phyloP scores from a whole-genome alignment of 2,113 vertebrate species.

The Grallaria varia region DNA sequence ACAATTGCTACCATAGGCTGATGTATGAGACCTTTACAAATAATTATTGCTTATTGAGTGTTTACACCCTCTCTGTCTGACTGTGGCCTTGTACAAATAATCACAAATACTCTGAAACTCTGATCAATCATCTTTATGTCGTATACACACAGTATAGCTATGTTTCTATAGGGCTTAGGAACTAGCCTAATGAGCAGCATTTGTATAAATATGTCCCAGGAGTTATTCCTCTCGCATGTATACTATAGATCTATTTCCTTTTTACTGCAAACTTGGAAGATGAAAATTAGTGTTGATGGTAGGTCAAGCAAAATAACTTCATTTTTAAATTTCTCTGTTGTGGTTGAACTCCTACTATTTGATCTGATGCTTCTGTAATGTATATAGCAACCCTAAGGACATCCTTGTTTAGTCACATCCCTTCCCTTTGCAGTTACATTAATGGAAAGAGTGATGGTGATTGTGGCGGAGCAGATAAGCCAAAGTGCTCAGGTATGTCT shows the following conservation, averaged over 20 bases:
- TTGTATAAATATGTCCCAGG: background rate
- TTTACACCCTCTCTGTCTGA: background rate
- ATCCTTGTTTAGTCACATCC: background rate
- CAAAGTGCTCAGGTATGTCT: background rate
- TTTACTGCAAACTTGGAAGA: background rate
- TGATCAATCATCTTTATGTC: background rate
- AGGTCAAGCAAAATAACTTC: background rate
- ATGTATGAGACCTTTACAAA: background rate
- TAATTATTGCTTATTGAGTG: background rate
- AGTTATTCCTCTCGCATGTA: background rate
- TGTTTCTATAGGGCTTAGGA: background rate
- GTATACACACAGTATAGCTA: background rate
- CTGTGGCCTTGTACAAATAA: background rate
- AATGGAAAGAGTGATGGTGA: background rate
- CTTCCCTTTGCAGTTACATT: background rate
- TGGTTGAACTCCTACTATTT: background rate
- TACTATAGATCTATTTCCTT: background rate
- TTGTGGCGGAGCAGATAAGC: background rate
- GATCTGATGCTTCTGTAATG: background rate
- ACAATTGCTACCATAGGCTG: background rate
- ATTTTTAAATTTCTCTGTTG: background rate
- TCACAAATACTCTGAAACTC: background rate
- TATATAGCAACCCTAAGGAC: background rate
- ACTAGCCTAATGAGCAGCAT: background rate
- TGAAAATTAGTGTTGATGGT: background rate